phyloP scores from a whole-genome alignment of 2,113 vertebrate genomes.

The Tragelaphus scriptus region DNA sequence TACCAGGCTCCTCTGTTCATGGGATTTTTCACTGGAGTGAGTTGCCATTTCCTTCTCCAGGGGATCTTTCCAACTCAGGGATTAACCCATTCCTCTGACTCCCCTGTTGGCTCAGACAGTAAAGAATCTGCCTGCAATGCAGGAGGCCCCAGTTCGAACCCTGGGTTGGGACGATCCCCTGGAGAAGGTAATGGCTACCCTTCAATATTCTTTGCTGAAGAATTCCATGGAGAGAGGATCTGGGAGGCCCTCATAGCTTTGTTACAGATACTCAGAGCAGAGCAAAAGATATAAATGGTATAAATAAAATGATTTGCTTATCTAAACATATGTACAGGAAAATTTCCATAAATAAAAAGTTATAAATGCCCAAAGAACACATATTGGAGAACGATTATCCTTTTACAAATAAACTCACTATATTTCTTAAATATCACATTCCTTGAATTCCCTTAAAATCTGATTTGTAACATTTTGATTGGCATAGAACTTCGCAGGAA shows the following conservation, averaged over 20 bases:
- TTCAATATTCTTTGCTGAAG: background rate
- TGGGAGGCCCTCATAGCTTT: background rate
- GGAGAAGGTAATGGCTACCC: background rate
- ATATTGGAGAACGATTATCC: background rate
- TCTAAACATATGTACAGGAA: background rate
- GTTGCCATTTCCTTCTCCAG: background rate
- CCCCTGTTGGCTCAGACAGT: background rate
- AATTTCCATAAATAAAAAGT: background rate
- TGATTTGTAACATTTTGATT: background rate
- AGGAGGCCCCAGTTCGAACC: fast-evolving
- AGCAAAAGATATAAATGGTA: background rate
- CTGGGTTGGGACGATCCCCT: background rate
- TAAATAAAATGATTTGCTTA: background rate
- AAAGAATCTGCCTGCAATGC: background rate
- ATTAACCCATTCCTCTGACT: background rate
- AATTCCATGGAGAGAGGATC: background rate
- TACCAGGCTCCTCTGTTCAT: background rate
- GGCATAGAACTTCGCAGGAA: background rate
- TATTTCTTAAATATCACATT: background rate
- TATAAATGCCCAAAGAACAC: background rate
- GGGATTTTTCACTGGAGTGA: background rate
- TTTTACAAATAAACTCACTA: background rate
- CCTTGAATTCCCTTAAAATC: background rate
- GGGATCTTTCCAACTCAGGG: background rate
- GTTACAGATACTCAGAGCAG: background rate